A percentile compares a stretch with the other conserved stretches of the same genome.
Conservation (phyloP, 2,888 invertebrate genomes). For the Macrophya alboannulata region DNA sequence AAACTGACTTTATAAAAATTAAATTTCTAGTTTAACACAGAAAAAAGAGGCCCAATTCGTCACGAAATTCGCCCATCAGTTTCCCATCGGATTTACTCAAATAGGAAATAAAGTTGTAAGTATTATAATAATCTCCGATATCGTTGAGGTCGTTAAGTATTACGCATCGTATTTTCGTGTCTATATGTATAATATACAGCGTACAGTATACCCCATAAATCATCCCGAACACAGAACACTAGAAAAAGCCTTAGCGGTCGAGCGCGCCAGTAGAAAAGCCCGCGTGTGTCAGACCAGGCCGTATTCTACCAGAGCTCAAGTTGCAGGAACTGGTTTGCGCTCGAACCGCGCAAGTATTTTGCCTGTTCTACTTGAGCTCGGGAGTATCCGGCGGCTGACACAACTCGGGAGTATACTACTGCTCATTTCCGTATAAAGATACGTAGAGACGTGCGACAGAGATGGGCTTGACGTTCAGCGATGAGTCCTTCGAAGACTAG, state of each 20-base stretch:
- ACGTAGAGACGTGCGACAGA: neutral
- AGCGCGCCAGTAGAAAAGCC: conserved; percentile 27
- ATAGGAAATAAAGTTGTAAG: too few relatives aligned
- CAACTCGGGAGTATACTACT: neutral
- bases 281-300: conserved; percentile 25
- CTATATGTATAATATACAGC: neutral
- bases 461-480: neutral
- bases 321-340: neutral
- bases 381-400: neutral
- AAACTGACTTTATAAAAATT: too few relatives aligned
- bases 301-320: neutral
- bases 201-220: neutral
- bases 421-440: neutral
- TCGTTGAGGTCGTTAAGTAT: neutral
- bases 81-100: too few relatives aligned
- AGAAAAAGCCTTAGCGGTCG: conserved; percentile 3
- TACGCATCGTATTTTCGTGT: neutral
- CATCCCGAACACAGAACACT: neutral
- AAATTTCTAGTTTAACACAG: too few relatives aligned
- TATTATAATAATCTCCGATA: neutral
- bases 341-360: neutral
- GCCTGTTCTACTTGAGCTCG: neutral
- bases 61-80: too few relatives aligned
- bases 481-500: too few relatives aligned
- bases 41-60: too few relatives aligned